Percentiles rank a stretch among this genome's conserved stretches.
phyloP scores from a whole-genome alignment of 2,797 vertebrate genomes.

The Craterocephalus amniculus region DNA sequence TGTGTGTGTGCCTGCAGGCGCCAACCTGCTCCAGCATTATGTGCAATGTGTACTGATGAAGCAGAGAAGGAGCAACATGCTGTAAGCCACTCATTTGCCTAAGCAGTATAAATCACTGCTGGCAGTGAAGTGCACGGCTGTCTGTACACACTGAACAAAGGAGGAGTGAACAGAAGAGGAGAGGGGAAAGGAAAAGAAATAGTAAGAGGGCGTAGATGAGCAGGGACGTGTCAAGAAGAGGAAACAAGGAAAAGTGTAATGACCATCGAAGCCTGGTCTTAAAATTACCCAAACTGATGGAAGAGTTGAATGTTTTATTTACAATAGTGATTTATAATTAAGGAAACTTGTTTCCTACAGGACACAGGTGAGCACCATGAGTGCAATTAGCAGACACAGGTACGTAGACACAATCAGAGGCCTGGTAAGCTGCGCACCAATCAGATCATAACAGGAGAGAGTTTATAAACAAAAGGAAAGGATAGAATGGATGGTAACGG shows the following conservation, averaged over 20 bases:
- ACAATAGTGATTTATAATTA: too few species aligned
- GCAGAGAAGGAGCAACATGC: conserved; percentile 75
- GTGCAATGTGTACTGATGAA: conserved; percentile 80
- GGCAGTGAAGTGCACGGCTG: conserved; percentile 71
- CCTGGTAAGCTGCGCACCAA: too few species aligned
- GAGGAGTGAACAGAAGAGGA: conserved; percentile 30
- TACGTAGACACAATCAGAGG: too few species aligned
- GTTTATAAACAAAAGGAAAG: too few species aligned
- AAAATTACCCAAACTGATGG: too few species aligned
- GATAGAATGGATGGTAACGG: conserved; percentile 10
- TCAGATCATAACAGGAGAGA: too few species aligned
- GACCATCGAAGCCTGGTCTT: too few species aligned
- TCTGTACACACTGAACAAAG: conserved; percentile 62
- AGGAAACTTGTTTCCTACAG: too few species aligned
- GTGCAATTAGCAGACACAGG: too few species aligned
- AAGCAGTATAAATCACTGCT: conserved; percentile 80
- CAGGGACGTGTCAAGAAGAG: conserved; percentile 40
- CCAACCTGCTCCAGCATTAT: conserved; percentile 74
- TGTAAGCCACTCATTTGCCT: conserved; percentile 79
- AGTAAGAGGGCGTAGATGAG: conserved; percentile 28
- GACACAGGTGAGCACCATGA: too few species aligned
- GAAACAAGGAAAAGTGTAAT: conserved; percentile 37
- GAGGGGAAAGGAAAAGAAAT: conserved; percentile 27
- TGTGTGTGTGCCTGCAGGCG: conserved; percentile 72
- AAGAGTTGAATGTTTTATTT: too few species aligned